Evolutionary conservation across 2,888 invertebrate genomes (phyloP).

Genomic region (Ormia ochracea): DNA sequence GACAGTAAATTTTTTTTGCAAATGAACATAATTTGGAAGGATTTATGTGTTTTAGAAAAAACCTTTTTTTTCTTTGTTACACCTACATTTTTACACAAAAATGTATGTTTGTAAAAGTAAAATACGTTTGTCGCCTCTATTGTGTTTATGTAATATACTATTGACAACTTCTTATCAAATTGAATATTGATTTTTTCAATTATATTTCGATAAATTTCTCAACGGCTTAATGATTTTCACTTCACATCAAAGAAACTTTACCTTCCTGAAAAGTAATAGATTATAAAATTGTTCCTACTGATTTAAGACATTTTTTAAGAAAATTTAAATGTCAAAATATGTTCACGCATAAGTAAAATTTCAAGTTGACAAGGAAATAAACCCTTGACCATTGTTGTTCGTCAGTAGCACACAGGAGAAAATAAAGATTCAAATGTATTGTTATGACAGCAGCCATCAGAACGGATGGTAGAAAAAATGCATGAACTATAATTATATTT

Average conservation of each 20-base stretch:
- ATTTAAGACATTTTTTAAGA: background rate
- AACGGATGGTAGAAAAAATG: constrained; percentile 2
- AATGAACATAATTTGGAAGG: too few relatives aligned
- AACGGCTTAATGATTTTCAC: background rate
- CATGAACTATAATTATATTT: constrained; percentile 50
- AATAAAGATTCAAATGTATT: constrained; percentile 28
- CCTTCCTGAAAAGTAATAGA: background rate
- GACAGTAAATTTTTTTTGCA: too few relatives aligned
- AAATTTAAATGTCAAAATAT: constrained; percentile 51
- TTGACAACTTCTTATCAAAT: too few relatives aligned
- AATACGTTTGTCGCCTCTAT: too few relatives aligned
- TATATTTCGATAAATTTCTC: too few relatives aligned
- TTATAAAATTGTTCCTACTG: background rate
- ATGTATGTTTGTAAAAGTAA: too few relatives aligned
- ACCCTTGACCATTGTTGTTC: constrained; percentile 53
- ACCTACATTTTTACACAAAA: too few relatives aligned
- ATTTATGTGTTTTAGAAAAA: too few relatives aligned
- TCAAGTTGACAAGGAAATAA: constrained; percentile 2
- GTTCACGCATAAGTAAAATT: constrained; percentile 10
- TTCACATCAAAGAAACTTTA: background rate
- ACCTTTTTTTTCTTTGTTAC: too few relatives aligned
- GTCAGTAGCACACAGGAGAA: background rate
- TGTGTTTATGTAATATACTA: too few relatives aligned
- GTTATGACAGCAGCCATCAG: constrained; percentile 50
- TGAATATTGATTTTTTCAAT: too few relatives aligned